These are phyloP conservation scores for Podarcis siculus DNA, from an alignment of 2,797 vertebrate genomes.

Conservation along the genomic window DNA sequence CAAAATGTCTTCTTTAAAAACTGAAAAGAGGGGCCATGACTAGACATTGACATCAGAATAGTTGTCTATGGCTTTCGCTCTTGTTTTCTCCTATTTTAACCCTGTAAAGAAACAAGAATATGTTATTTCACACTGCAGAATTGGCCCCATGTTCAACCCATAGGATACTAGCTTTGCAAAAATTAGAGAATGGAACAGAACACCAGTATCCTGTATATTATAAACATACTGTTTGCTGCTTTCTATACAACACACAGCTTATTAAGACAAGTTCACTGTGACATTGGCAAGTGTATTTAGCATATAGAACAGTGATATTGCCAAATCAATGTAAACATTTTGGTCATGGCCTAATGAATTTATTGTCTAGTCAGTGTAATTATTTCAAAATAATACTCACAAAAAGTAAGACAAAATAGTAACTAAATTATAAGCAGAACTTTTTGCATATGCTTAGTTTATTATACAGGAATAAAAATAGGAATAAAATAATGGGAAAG, in stretches of 20 bases:
- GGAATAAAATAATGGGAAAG: not conserved
- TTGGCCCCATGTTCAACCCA: constrained; percentile 12
- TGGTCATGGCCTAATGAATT: not conserved
- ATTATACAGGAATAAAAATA: no score
- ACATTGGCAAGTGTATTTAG: constrained; percentile 13
- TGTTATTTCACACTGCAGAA: not conserved
- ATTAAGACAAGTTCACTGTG: not conserved
- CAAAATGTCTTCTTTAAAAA: not conserved
- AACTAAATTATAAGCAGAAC: not conserved
- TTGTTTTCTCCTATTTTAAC: constrained; percentile 39
- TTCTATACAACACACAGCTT: not conserved
- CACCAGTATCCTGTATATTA: not conserved
- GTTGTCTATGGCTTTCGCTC: constrained; percentile 31
- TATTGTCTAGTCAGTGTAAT: not conserved
- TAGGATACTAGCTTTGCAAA: not conserved
- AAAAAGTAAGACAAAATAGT: not conserved
- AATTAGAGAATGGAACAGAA: not conserved
- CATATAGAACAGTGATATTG: not conserved
- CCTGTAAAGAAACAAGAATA: constrained; percentile 60
- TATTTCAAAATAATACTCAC: not conserved
- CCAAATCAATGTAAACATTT: not conserved
- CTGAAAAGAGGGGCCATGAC: constrained; percentile 17
- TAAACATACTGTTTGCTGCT: not conserved
- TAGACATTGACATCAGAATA: constrained; percentile 32
- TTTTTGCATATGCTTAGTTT: not conserved